A percentile compares a stretch with the other conserved stretches of the same genome.
These are phyloP conservation scores for Metallyticus violacea DNA, from an alignment of 2,888 invertebrate species.

Conservation along the genomic window DNA sequence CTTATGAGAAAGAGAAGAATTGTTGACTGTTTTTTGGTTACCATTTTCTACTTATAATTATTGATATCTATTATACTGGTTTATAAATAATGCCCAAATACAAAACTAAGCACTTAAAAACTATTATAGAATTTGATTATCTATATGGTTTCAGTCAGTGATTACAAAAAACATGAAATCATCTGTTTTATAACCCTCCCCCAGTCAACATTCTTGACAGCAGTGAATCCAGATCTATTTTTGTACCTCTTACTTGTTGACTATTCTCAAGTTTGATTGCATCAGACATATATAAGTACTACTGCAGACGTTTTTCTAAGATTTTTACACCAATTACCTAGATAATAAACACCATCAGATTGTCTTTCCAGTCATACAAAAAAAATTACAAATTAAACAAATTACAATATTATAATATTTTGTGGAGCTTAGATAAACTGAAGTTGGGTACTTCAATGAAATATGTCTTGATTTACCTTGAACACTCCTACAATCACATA, in stretches of 20 bases:
- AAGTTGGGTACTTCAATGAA: not conserved
- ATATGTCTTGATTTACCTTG: not conserved
- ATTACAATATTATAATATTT: no score
- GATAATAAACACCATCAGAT: no score
- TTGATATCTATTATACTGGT: not conserved
- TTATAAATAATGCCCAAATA: not conserved
- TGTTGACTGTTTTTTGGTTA: not conserved
- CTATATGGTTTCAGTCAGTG: no score
- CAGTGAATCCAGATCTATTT: not conserved
- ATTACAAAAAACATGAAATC: not conserved
- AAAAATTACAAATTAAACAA: not conserved
- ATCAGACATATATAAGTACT: not conserved
- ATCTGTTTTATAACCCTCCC: not conserved
- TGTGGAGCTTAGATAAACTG: not conserved
- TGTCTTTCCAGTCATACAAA: no score
- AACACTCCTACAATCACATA: not conserved
- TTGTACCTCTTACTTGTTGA: not conserved
- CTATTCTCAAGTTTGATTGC: not conserved
- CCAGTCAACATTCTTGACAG: not conserved
- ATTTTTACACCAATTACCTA: no score
- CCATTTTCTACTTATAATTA: not conserved
- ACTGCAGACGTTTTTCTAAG: no score
- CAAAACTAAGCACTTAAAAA: not conserved
- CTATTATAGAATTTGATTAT: not conserved
- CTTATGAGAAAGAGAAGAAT: not conserved